A percentile compares a stretch with the other conserved stretches of the same genome.
Conservation (phyloP, 2,113 vertebrate genomes). For the Pachyramphus minor region DNA sequence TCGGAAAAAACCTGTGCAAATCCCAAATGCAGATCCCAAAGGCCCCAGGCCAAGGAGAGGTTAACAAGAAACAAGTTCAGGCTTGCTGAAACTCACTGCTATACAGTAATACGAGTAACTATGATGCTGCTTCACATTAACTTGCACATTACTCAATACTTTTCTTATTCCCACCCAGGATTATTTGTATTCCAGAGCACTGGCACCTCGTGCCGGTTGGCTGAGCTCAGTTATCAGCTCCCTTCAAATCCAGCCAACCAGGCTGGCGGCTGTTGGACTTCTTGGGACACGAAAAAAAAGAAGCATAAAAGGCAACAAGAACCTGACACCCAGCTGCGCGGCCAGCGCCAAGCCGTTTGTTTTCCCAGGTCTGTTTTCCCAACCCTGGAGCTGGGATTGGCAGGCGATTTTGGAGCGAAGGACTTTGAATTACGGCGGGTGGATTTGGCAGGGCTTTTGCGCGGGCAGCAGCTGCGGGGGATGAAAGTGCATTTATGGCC, state of each 20-base stretch:
- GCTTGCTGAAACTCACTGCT: neutral
- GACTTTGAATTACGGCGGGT: slow-evolving; percentile 11
- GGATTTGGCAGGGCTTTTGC: neutral
- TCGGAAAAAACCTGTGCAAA: neutral
- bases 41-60: neutral
- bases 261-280: slow-evolving; percentile 9
- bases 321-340: neutral
- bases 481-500: neutral
- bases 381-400: neutral
- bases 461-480: neutral
- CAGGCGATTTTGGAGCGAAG: neutral
- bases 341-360: neutral
- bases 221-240: slow-evolving; percentile 45
- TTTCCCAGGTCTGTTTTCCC: neutral
- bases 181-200: neutral
- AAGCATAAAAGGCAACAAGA: slow-evolving; percentile 16
- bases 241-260: slow-evolving; percentile 69
- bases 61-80: slow-evolving; percentile 1
- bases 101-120: neutral
- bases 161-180: neutral
- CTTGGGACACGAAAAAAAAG: neutral
- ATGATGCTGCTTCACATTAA: neutral
- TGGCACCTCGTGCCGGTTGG: slow-evolving; percentile 26
- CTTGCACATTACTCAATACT: neutral
- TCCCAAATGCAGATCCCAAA: neutral